Evolutionary conservation across 2,113 vertebrate genomes (phyloP), one percentile per base, ranked within the genome.

Genomic region (Telmatochromis brachygnathus): DNA sequence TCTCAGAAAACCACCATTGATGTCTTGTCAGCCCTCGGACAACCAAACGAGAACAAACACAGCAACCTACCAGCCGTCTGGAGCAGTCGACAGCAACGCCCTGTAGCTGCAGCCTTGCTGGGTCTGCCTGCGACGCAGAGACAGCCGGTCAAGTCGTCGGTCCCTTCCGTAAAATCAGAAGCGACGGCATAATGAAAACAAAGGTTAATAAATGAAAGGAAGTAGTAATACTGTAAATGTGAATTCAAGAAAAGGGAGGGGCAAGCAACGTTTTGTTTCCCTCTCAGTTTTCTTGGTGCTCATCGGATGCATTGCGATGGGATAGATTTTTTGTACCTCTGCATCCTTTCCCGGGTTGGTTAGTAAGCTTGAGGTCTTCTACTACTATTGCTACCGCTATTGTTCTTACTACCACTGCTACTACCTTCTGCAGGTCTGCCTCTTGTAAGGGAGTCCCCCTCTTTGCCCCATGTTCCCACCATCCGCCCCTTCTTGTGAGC

Each of bases 111-210:
- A 77, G 45, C 45, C 26, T 77, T 51, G 73, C 73, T 30, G 37
- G 56, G 42, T 68, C 75, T 3, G 65, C 68, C 96, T 88, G 95
- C 94, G 95, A 97, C 95, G 90, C 95, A 60, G 91, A 94, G 93
- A 93, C 94, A 95, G 95, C 97, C 96, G 4, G 58, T 73, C 56
- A 11, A 7, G 54, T 15, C 45, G 37, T 21, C 4, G 95, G 26
- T 23, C 51, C 53, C 80, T 23, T 28, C 84, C 8, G 15, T 84
- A 77, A 83, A 21, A 84, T 88, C 84, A 4, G 84, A 79, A 80
- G 86, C 21, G 82, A 88, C 7, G 37, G 51, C 35, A 84, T 68
- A 88, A 90, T 17, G 9, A 85, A 90, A 89, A 79, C 58, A 79
- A 13, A 11, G 82, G 87, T 82, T 82, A 54, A 84, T 84, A 58